Base-by-base conservation (phyloP, 2,888 invertebrate genomes). In the Tachina lurida region DNA sequence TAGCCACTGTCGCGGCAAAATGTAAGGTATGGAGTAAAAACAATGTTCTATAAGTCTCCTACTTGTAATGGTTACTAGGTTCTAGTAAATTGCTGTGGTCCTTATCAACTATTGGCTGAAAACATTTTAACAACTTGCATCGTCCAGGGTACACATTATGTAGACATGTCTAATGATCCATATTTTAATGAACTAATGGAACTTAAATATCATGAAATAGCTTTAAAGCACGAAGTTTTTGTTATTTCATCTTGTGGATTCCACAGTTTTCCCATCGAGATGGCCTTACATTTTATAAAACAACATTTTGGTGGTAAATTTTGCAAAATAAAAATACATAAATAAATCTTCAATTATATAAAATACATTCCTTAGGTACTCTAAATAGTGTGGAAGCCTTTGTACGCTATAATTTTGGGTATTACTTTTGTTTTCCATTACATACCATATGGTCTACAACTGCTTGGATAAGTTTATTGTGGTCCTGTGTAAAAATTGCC, bases 141-240 rank as follows among this genome's bases (percentile, higher is more conserved):
- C n/a, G 95, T 95, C 79, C 94, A 95, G 76, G 95, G 95, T 83
- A 95, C 98, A 0, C 95, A 97, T 93, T 96, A 98, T 91, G 95
- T 99, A 15, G 98, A 98, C 92, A 95, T 98, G 76, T 96, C 95
- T 90, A 98, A 97, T 31, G 98, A 98, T 91, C 96, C 97, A 0
- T 92, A 96, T 95, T 97, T 95, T 91, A 95, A 97, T 91, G 97
- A 97, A 91, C 92, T 92, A 68, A 97, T 97, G 94, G 96, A 97
- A 90, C 92, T 97, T 78, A 94, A 96, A 87, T 97, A 98, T 92
- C 93, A 96, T 88, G 94, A 95, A 85, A 90, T 92, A 73, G 97
- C 97, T 0, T 93, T 95, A 88, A 95, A 96, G 88, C 95, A 95
- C 17, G 95, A 96, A 15, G 94, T 97, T 12, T 97, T 96, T 92